phyloP scores from a whole-genome alignment of 2,113 vertebrate species.

The Lasiurus borealis region DNA sequence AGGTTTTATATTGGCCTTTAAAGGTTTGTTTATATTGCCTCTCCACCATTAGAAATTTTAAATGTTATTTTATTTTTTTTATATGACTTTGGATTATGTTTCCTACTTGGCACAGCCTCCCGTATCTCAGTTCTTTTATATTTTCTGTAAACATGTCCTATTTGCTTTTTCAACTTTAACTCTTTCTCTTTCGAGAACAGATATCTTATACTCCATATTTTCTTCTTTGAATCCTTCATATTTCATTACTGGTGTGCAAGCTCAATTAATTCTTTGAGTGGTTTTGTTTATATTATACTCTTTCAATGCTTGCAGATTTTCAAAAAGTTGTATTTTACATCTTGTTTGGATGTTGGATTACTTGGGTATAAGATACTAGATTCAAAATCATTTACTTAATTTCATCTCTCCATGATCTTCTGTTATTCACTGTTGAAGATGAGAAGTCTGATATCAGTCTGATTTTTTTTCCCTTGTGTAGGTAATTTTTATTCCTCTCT shows the following conservation, averaged over 20 bases:
- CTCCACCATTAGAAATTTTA: not conserved
- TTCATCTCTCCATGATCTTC: not conserved
- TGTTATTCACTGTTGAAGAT: not conserved
- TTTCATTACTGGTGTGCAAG: not conserved
- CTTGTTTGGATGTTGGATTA: not conserved
- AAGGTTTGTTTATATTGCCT: not conserved
- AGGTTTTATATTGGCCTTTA: not conserved
- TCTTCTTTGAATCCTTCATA: not conserved
- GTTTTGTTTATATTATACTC: not conserved
- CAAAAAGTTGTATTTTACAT: not conserved
- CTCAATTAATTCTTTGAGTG: not conserved
- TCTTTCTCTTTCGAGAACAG: not conserved
- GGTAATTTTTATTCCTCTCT: not conserved
- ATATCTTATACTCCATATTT: not conserved
- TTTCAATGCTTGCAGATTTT: not conserved
- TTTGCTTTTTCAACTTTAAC: not conserved
- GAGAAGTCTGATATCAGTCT: not conserved
- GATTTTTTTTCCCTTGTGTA: not conserved
- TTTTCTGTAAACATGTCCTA: not conserved
- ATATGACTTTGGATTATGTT: not conserved
- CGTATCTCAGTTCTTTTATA: not conserved
- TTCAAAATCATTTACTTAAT: not conserved
- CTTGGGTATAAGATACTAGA: not conserved
- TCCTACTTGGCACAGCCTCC: not conserved
- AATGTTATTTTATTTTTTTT: not conserved